Base-by-base conservation (phyloP, 2,113 vertebrate species). In the Mugil cephalus region DNA sequence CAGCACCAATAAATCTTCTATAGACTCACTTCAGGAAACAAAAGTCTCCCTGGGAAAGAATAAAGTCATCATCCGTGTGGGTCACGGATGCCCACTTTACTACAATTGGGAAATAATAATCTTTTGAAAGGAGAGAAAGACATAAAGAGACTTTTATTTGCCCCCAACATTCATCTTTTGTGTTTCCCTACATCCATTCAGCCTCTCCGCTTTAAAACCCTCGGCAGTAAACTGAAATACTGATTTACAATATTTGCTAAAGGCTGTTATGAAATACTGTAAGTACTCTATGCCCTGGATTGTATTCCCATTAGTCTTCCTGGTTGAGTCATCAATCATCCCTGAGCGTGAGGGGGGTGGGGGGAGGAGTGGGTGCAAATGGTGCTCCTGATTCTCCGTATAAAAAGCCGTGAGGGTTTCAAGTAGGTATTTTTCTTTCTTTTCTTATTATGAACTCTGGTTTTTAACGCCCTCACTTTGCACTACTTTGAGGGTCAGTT, bases 271-370 rank as follows among this genome's bases (percentile, higher is more conserved):
- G 46, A 58, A 91, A 84, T 79, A 83, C 24, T 30, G 24, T 30
- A 30, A 30, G 24, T 30, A 30, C 24, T 80, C 76, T 43, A 83
- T 68, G 64, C 38, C 39, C 69, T 40, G 59, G 51, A 66, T 58
- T 38, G 38, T 7, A 3, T 10, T 68, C 66, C 69, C 70, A 74
- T 83, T 87, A 62, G 62, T 83, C 69, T 72, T 54, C 55, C 18
- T 52, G 40, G 55, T 69, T 69, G 55, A 88, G 45, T 86, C 79
- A 71, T 88, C 84, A 84, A 77, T 87, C 83, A 77, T 73, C 53
- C 45, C 8, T 42, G 7, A 43, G 40, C 11, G 38, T 4, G 7
- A 45, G 36, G 11, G 4, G 17, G 17, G 38, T 47, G 7, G 35
- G 21, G 4, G 17, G n/a, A 38, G 40, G 4, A 34, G 47, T 13